These are phyloP conservation scores for Muscicapa comitata DNA, from an alignment of 2,797 vertebrate species.

Conservation along the genomic window DNA sequence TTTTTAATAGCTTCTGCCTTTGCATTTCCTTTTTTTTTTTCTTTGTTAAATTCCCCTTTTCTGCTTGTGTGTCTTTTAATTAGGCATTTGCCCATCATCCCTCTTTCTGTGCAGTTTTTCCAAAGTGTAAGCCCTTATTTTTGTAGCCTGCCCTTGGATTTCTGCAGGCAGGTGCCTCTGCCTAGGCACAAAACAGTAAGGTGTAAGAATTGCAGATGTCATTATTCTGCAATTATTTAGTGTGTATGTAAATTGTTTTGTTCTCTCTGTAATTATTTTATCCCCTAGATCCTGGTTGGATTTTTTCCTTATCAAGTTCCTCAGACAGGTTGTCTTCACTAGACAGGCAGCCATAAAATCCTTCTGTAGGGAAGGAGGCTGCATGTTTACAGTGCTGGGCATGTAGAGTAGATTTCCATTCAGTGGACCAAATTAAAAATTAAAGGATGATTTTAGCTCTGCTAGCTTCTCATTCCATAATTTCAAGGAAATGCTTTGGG, in stretches of 20 bases:
- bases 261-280: neutral
- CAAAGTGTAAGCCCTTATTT: neutral
- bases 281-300: neutral
- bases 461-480: neutral
- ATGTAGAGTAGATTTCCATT: neutral
- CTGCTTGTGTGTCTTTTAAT: neutral
- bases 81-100: rapidly evolving
- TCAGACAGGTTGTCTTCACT: neutral
- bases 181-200: neutral
- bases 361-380: neutral
- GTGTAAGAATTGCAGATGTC: neutral
- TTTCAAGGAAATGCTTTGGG: neutral
- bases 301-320: neutral
- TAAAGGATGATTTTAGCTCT: neutral
- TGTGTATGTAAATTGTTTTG: neutral
- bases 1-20: neutral
- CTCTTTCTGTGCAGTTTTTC: neutral
- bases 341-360: neutral
- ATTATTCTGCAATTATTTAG: neutral
- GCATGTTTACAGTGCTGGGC: neutral
- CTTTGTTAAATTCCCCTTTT: neutral
- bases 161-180: neutral
- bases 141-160: neutral
- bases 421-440: neutral
- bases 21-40: neutral